These are phyloP conservation scores for Oscheius onirici DNA, from an alignment of 2,888 invertebrate species.

Conservation along the genomic window DNA sequence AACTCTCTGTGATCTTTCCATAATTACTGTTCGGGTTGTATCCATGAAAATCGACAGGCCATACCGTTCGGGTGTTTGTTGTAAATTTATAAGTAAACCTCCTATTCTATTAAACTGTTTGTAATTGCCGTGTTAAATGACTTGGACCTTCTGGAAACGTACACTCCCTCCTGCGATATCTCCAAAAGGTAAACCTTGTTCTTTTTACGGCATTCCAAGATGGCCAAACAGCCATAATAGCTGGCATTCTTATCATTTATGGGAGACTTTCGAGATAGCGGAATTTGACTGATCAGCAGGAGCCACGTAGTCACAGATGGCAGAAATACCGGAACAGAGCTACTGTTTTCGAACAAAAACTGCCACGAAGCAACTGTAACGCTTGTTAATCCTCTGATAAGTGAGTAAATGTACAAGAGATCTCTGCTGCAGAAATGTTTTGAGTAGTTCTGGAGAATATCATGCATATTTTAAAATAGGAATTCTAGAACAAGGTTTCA, in stretches of 20 bases:
- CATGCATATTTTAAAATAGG: no score
- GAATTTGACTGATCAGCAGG: background rate
- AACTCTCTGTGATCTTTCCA: background rate
- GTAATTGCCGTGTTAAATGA: no score
- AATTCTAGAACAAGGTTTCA: no score
- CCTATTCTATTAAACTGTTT: no score
- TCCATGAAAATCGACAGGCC: background rate
- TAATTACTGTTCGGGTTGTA: background rate
- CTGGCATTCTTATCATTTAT: slow-evolving; percentile 30
- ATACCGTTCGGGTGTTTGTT: no score
- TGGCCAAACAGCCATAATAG: slow-evolving; percentile 16
- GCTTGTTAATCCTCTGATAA: background rate
- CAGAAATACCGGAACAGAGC: slow-evolving; percentile 10
- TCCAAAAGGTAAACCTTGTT: background rate
- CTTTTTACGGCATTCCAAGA: background rate
- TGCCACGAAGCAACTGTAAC: background rate
- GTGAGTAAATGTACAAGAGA: background rate
- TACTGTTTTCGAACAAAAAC: slow-evolving; percentile 12
- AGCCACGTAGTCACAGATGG: slow-evolving; percentile 2
- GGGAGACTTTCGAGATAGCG: background rate
- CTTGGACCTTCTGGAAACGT: no score
- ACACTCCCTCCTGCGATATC: no score
- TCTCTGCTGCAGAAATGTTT: no score
- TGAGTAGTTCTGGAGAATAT: no score
- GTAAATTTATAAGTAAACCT: no score